phyloP scores from a whole-genome alignment of 2,797 vertebrate species.

The Rhinogobio ventralis region DNA sequence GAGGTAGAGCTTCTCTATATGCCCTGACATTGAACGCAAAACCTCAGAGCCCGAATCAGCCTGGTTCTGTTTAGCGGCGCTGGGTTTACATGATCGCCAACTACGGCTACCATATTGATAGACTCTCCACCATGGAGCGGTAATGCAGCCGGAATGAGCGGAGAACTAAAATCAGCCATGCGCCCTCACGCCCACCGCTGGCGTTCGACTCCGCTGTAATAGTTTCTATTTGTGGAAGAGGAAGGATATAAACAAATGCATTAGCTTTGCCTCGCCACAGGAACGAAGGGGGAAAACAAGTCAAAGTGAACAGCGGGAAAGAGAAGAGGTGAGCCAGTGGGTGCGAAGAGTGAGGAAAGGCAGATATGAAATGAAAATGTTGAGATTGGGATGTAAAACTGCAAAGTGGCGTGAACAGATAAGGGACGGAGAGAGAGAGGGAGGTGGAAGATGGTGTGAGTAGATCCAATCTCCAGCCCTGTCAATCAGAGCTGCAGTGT shows the following conservation, averaged over 20 bases:
- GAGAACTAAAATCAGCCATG: conserved; percentile 43
- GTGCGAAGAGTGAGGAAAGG: conserved; percentile 20
- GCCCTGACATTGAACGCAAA: conserved; percentile 29
- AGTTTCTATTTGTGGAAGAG: conserved; percentile 57
- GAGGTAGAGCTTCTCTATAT: conserved; percentile 44
- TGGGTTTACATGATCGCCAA: conserved; percentile 15
- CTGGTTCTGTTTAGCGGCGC: conserved; percentile 15
- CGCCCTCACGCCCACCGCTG: conserved; percentile 42
- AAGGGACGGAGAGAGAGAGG: conserved; percentile 44
- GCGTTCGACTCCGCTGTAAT: conserved; percentile 46
- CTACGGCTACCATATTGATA: conserved; percentile 24
- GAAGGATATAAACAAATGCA: conserved; percentile 59
- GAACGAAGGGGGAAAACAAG: conserved; percentile 37
- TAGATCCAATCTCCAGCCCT: conserved; percentile 61
- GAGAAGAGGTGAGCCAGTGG: conserved; percentile 31
- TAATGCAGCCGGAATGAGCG: conserved; percentile 48
- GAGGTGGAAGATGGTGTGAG: conserved; percentile 51
- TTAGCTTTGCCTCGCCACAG: conserved; percentile 42
- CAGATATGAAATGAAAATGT: conserved; percentile 41
- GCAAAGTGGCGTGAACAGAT: conserved; percentile 58
- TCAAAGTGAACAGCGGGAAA: conserved; percentile 52
- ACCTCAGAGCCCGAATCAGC: conserved; percentile 16
- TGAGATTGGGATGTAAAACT: conserved; percentile 57
- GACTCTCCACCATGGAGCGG: conserved; percentile 45
- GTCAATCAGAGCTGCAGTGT: conserved; percentile 56